These are phyloP conservation scores for Poeciliopsis prolifica DNA, from an alignment of 2,113 vertebrate genomes.

Conservation along the genomic window DNA sequence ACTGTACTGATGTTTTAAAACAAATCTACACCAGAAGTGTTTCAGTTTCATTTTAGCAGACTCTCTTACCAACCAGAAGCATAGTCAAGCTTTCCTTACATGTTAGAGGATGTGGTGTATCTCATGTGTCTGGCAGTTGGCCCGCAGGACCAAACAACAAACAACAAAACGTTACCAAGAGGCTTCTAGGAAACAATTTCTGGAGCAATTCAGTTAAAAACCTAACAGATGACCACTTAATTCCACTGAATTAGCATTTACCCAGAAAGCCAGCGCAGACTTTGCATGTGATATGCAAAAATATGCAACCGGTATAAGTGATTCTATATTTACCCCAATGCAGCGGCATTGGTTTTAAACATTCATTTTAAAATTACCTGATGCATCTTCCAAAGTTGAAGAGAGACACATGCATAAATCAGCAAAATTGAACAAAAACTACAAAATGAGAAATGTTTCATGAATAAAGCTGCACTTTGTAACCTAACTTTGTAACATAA, in stretches of 20 bases:
- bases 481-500: too few relatives aligned
- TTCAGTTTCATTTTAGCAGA: not conserved
- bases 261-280: constrained; percentile 12
- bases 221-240: not conserved
- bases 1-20: too few relatives aligned
- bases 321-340: not conserved
- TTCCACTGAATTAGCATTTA: constrained; percentile 42
- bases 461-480: too few relatives aligned
- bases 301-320: not conserved
- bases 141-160: not conserved
- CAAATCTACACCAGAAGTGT: not conserved
- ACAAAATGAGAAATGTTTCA: not conserved
- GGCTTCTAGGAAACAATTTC: constrained; percentile 50
- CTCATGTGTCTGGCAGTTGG: constrained; percentile 19
- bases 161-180: not conserved
- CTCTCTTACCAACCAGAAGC: not conserved
- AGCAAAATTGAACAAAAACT: not conserved
- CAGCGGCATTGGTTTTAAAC: not conserved
- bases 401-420: not conserved
- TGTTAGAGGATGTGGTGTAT: constrained; percentile 50
- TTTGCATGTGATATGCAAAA: not conserved
- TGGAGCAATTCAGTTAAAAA: not conserved
- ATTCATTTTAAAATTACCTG: not conserved
- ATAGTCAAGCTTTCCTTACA: constrained; percentile 16
- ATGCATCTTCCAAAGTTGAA: not conserved